Base-by-base conservation (phyloP, 1,140 invertebrate species). In the Drosophila tropicalis region DNA sequence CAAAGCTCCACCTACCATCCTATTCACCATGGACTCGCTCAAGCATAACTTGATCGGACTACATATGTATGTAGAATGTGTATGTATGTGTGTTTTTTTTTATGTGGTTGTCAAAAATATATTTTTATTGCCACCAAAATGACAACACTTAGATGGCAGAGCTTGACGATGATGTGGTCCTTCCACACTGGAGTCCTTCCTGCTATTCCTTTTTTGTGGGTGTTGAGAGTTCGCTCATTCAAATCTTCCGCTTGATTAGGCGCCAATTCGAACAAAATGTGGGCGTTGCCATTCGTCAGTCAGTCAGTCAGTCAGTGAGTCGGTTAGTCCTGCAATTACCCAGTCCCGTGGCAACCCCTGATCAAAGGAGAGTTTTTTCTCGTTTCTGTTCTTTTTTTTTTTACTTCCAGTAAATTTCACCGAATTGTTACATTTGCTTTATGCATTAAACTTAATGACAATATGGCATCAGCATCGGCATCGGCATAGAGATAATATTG, bases 231-330 rank as follows among this genome's bases (percentile, higher is more conserved):
- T 75, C 81, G 83, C 57, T 82, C 84, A 91, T 90, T 90, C 84
- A 90, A 91, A 91, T 90, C 89, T 90, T 90, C 89, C 89, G 74
- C 89, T 79, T 90, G 89, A 90, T 90, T 90, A 90, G 89, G 79
- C 84, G 89, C 81, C 89, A 89, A 89, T 87, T 87, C 77, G 84
- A 76, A 89, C 67, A 83, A 79, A 73, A 76, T 76, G 71, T 90
- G 85, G 85, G 85, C 85, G 85, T 75, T 44, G 70, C 81, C 44
- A 68, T 68, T 74, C 65, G 58, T 47, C 58, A 19, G 44, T 47
- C 44, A 29, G 29, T 5, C 15, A 3, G 44, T 47, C 15, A 17
- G 41, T 47, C 41, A 5, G 25, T 47, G 6, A 17, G 41, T 47
- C 41, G 4, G 25, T 5, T 7, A 9, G 44, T 47, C 15, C 29